Conservation (phyloP, 2,113 vertebrate genomes). For the Odontesthes bonariensis region DNA sequence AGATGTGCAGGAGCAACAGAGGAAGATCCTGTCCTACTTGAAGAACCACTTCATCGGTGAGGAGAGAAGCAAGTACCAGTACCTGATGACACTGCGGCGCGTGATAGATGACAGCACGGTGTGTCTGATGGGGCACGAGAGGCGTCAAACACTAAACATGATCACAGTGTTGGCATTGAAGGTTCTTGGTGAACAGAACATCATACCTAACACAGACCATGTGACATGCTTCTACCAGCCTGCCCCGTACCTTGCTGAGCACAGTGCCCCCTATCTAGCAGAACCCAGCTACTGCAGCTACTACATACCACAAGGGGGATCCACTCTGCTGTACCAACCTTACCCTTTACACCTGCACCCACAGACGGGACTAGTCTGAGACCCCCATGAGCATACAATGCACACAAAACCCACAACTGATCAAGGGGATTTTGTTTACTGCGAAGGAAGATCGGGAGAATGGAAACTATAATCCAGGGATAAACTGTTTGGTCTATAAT, state of each 20-base stretch:
- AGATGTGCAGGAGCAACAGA: conserved; percentile 92
- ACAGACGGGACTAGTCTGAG: conserved; percentile 87
- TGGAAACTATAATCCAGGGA: conserved; percentile 66
- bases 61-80: conserved; percentile 96
- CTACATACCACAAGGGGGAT: conserved; percentile 88
- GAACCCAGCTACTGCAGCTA: conserved; percentile 90
- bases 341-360: conserved; percentile 88
- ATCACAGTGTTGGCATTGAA: conserved; percentile 93
- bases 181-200: conserved; percentile 94
- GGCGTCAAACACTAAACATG: conserved; percentile 95
- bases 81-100: conserved; percentile 92
- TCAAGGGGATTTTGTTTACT: conserved; percentile 37
- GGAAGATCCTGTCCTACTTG: conserved; percentile 96
- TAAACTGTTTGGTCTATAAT: conserved; percentile 74
- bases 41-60: conserved; percentile 96
- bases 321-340: conserved; percentile 86
- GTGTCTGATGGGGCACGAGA: conserved; percentile 94
- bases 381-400: conserved; percentile 20
- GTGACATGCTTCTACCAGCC: conserved; percentile 97
- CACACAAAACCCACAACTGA: conserved; percentile 34
- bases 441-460: conserved; percentile 49
- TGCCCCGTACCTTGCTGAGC: conserved; percentile 90
- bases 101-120: conserved; percentile 95
- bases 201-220: conserved; percentile 91
- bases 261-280: conserved; percentile 87